A percentile compares a stretch with the other conserved stretches of the same genome.
Evolutionary conservation across 2,797 vertebrate species (phyloP).

Genomic region (Acestrorhynchus altus): DNA sequence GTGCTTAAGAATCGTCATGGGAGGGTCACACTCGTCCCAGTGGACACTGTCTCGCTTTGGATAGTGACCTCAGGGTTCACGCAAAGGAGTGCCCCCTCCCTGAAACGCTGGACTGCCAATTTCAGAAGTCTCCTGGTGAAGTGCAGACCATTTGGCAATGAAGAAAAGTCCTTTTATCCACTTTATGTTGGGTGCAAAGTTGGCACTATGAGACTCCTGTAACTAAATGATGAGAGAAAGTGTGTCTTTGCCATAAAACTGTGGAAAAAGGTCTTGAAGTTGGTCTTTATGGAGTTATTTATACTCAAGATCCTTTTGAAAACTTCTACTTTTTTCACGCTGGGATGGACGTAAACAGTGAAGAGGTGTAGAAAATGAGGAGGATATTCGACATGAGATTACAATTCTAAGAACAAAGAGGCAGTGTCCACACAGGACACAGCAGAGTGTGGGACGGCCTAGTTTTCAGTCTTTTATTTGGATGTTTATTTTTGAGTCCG

Average conservation of each 20-base stretch:
- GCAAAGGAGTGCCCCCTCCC: constrained; percentile 52
- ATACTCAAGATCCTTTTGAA: constrained; percentile 4
- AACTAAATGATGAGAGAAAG: constrained; percentile 5
- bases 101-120: constrained; percentile 46
- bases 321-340: neutral
- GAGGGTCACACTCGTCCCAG: constrained; percentile 57
- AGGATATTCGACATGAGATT: neutral
- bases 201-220: constrained; percentile 28
- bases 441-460: constrained; percentile 13
- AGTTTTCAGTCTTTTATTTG: constrained; percentile 39
- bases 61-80: constrained; percentile 51
- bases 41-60: constrained; percentile 50
- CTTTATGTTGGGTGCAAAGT: constrained; percentile 46
- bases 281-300: constrained; percentile 26
- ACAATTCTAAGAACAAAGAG: neutral
- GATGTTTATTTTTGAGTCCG: constrained; percentile 47
- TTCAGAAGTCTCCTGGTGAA: constrained; percentile 59
- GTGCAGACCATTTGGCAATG: constrained; percentile 72
- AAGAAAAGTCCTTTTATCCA: constrained; percentile 71
- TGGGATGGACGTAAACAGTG: neutral
- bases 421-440: constrained; percentile 8
- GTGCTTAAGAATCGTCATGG: constrained; percentile 50
- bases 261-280: constrained; percentile 19
- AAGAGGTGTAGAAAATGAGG: neutral
- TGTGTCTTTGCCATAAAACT: constrained; percentile 29